Evolutionary conservation across 53 echinoderm and acorn worm genomes (phyloP).

Genomic region (Holothuria leucospilota): DNA sequence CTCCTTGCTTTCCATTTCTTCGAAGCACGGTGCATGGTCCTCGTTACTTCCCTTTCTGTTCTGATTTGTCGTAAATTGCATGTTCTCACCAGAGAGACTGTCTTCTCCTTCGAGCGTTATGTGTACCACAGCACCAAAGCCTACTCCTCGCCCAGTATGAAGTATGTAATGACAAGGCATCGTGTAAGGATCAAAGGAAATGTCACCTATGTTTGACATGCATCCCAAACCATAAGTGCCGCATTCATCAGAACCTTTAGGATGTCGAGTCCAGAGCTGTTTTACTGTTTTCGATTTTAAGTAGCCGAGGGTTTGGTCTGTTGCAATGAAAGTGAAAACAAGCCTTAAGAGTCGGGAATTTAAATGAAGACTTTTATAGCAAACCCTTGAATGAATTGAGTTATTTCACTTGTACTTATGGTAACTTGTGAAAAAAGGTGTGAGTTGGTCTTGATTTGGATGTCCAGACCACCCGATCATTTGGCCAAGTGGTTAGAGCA

Average conservation of each 20-base stretch:
- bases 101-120: background rate
- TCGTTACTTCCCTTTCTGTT: too few relatives aligned
- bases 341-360: too few relatives aligned
- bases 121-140: background rate
- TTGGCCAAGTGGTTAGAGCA: too few relatives aligned
- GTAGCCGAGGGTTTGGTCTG: background rate
- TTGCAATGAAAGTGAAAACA: too few relatives aligned
- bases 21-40: background rate
- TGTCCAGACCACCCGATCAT: too few relatives aligned
- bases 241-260: background rate
- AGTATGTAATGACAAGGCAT: background rate
- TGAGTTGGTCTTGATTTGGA: too few relatives aligned
- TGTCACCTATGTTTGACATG: background rate
- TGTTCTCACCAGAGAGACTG: background rate
- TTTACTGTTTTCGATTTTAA: background rate
- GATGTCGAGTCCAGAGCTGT: slow-evolving; percentile 10
- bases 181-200: background rate
- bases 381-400: too few relatives aligned
- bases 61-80: too few relatives aligned
- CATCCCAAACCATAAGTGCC: slow-evolving; percentile 22
- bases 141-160: slow-evolving; percentile 15
- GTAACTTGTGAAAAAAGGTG: too few relatives aligned
- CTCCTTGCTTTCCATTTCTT: background rate
- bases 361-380: background rate
- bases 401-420: too few relatives aligned